A percentile compares a stretch with the other conserved stretches of the same genome.
Evolutionary conservation across 2,113 vertebrate genomes (phyloP).

Genomic region (Calidris pygmaea): DNA sequence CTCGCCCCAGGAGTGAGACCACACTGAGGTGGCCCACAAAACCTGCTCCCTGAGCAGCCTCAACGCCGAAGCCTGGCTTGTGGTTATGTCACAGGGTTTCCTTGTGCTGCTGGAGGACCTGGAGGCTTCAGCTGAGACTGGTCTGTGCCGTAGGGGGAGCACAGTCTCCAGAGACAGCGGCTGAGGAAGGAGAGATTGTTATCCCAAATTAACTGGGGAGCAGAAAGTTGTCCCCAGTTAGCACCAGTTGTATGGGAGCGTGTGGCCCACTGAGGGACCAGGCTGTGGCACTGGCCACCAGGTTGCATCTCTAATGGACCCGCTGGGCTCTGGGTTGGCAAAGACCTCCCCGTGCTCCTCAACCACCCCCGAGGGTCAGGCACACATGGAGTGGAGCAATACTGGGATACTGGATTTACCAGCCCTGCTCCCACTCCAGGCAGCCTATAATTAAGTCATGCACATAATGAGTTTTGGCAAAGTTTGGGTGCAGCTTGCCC

Average conservation of each 20-base stretch:
- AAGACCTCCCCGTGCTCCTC: background rate
- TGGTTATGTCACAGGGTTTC: fast-evolving
- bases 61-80: fast-evolving
- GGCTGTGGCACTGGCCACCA: background rate
- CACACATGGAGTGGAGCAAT: background rate
- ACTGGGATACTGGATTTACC: constrained; percentile 34
- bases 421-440: background rate
- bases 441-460: background rate
- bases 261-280: fast-evolving
- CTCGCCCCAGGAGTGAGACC: background rate
- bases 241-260: background rate
- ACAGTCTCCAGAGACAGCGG: background rate
- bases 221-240: background rate
- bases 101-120: background rate
- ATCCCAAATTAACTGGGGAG: background rate
- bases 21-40: background rate
- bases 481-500: background rate
- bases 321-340: background rate
- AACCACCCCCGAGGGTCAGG: fast-evolving
- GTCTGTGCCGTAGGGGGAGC: fast-evolving
- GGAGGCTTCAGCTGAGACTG: background rate
- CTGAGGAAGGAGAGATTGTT: too few species aligned
- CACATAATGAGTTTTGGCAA: background rate
- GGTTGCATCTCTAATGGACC: fast-evolving
- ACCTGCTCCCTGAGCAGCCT: background rate